Conservation (phyloP, 2,113 vertebrate species). For the Microcebus lehilahytsara region DNA sequence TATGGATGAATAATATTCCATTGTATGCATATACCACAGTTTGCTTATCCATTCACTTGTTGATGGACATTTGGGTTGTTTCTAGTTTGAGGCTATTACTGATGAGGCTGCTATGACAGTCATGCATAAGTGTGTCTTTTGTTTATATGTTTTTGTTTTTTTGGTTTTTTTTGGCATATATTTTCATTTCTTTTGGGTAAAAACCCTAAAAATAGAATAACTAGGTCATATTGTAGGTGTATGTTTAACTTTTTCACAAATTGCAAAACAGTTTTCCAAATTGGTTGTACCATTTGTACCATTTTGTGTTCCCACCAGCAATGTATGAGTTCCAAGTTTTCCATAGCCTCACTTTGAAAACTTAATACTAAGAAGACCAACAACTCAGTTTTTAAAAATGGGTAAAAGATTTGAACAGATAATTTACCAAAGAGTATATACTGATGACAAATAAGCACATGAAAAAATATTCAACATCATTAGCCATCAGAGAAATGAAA, state of each 20-base stretch:
- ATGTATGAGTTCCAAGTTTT: neutral
- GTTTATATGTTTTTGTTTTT: neutral
- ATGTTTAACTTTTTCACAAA: conserved; percentile 17
- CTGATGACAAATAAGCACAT: neutral
- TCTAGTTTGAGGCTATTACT: neutral
- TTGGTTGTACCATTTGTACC: neutral
- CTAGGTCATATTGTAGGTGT: neutral
- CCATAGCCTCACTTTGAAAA: neutral
- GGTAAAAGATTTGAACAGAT: neutral
- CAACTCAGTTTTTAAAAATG: neutral
- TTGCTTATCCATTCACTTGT: neutral
- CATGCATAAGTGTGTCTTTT: neutral
- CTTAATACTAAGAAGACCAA: neutral
- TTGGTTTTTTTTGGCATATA: too few species aligned
- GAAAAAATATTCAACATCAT: neutral
- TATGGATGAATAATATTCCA: neutral
- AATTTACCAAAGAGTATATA: neutral
- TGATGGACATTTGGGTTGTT: neutral
- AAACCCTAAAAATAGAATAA: neutral
- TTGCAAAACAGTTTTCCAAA: neutral
- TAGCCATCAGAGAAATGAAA: neutral
- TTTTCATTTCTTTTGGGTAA: neutral
- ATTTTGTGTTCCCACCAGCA: neutral
- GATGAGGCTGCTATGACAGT: neutral
- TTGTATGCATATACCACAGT: neutral